These are phyloP conservation scores for Dendrocincla fuliginosa DNA, from an alignment of 2,797 vertebrate species.

Conservation along the genomic window DNA sequence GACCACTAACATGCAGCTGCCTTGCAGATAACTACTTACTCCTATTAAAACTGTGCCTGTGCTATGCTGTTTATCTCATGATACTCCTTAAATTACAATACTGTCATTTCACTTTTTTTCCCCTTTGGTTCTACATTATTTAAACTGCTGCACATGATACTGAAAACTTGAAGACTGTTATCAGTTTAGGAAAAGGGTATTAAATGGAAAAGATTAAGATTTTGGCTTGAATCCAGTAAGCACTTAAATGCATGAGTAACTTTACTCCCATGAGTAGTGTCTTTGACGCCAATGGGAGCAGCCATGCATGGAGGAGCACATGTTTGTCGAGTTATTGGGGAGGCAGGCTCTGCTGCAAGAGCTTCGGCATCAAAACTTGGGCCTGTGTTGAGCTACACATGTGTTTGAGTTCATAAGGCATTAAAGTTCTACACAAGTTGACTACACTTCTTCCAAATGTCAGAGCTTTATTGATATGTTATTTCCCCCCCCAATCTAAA, in stretches of 20 bases:
- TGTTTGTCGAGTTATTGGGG: not conserved
- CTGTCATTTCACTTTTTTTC: constrained; percentile 28
- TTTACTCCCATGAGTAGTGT: constrained; percentile 66
- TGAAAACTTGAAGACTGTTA: constrained; percentile 55
- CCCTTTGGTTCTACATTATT: constrained; percentile 45
- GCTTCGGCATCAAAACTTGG: not conserved
- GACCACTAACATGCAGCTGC: not conserved
- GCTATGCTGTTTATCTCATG: constrained; percentile 53
- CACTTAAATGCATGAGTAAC: constrained; percentile 70
- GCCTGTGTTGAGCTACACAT: accelerated
- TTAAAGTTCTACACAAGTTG: not conserved
- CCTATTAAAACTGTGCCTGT: constrained; percentile 6
- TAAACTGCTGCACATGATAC: constrained; percentile 61
- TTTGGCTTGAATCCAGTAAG: constrained; percentile 54
- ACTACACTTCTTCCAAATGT: not conserved
- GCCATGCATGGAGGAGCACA: constrained; percentile 18
- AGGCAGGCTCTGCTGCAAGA: not conserved
- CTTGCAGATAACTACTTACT: constrained; percentile 30
- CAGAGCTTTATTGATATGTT: not conserved
- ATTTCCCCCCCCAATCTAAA: not conserved
- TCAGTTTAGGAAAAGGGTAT: constrained; percentile 65
- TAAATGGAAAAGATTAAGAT: constrained; percentile 67
- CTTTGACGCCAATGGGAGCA: constrained; percentile 40
- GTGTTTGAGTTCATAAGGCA: not conserved
- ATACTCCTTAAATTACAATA: constrained; percentile 61